Base-by-base conservation (phyloP, 1,140 invertebrate species). In the Chymomyza costata region DNA sequence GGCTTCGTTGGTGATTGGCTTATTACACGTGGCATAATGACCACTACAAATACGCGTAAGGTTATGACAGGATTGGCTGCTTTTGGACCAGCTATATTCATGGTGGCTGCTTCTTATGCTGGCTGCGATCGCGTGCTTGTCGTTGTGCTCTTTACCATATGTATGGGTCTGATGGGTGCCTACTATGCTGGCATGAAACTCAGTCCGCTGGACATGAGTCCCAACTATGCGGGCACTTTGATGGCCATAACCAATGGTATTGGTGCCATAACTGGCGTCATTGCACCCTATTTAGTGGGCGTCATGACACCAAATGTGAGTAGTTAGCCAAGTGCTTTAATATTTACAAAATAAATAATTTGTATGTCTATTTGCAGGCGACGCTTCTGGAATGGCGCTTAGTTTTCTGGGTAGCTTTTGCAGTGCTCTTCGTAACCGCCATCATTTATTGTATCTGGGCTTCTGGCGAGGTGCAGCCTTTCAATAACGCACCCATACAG, bases 171-270 rank as follows among this genome's bases (percentile, higher is more conserved):
- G 5, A 93, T 93, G 91, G 92, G 92, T 5, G 89, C 91, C 7
- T 93, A 91, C 80, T 93, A 92, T 86, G 91, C 91, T 35, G 91
- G 91, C 25, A 91, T 93, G 88, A 92, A 93, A 84, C 90, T 93
- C 1, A 95, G 95, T 69, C 91, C 93, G 10, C 85, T 96, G 39
- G 94, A 96, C 85, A 89, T 97, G 43, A 92, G 92, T 28, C 92
- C 93, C 2, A 94, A 94, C 85, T 93, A 91, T 85, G 92, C 93
- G 8, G 93, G 94, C 37, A 92, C 92, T 1, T 85, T 94, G 14
- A 95, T 95, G 88, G 94, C 93, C 1, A 88, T 96, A 25, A 92
- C 93, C 0, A 95, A 96, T 82, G 93, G 93, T 0, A 91, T 94
- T 48, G 94, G 93, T 2, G 93, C 93, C 0, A 87, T 95, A 2